Conservation (phyloP, 2,888 invertebrate genomes). For the Trachelus stipa region DNA sequence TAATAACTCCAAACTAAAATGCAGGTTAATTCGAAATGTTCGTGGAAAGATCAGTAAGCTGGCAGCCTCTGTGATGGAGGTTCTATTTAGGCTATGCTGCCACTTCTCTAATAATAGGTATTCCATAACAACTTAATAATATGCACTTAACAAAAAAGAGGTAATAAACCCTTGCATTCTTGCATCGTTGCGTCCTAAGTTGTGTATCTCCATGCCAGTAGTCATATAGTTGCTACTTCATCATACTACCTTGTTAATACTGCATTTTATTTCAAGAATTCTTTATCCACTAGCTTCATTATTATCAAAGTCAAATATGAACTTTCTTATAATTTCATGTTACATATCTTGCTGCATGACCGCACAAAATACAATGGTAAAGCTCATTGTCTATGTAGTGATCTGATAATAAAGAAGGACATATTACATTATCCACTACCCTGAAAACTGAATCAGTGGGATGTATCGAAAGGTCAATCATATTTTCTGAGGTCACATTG, state of each 20-base stretch:
- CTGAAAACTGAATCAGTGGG: background rate
- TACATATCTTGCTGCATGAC: background rate
- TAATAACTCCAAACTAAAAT: conserved; percentile 62
- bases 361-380: background rate
- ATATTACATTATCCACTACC: background rate
- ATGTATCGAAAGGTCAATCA: background rate
- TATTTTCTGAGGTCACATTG: background rate
- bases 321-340: background rate
- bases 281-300: background rate
- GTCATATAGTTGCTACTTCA: background rate
- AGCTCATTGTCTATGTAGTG: background rate
- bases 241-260: background rate
- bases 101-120: conserved; percentile 77
- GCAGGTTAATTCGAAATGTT: conserved; percentile 74
- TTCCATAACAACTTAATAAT: conserved; percentile 59
- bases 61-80: conserved; percentile 78
- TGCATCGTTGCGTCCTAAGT: conserved; percentile 7
- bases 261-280: background rate
- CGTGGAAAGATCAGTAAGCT: conserved; percentile 77
- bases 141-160: conserved; percentile 36
- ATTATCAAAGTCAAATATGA: background rate
- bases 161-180: background rate
- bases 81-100: conserved; percentile 79
- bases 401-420: background rate
- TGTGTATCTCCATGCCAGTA: background rate